Evolutionary conservation across 2,888 invertebrate species (phyloP).

Genomic region (Cerastoderma edule): DNA sequence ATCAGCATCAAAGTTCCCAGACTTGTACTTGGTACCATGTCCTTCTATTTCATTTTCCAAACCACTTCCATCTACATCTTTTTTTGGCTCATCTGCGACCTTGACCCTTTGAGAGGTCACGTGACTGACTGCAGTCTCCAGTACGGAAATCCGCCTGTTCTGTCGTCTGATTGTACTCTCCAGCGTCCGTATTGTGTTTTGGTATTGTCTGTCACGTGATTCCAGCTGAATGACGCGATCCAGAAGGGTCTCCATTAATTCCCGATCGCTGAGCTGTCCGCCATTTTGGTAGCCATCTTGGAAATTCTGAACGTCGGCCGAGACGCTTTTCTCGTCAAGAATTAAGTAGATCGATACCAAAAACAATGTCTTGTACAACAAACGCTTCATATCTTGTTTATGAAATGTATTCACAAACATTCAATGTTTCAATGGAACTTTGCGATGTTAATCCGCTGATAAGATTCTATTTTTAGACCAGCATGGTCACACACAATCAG

Average conservation of each 20-base stretch:
- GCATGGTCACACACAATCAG: too few relatives aligned
- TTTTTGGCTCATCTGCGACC: neutral
- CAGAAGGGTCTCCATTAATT: neutral
- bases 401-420: too few relatives aligned
- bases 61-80: neutral
- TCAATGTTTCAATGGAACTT: too few relatives aligned
- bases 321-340: too few relatives aligned
- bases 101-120: neutral
- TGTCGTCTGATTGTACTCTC: constrained; percentile 1
- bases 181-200: neutral
- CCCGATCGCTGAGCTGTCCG: neutral
- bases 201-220: constrained; percentile 1
- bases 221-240: neutral
- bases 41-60: neutral
- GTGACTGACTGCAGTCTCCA: neutral
- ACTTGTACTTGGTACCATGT: neutral
- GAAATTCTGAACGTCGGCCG: too few relatives aligned
- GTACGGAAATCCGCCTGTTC: neutral
- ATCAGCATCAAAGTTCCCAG: too few relatives aligned
- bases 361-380: too few relatives aligned
- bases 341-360: too few relatives aligned
- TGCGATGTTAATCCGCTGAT: too few relatives aligned
- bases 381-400: too few relatives aligned
- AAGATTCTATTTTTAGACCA: too few relatives aligned
- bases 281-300: too few relatives aligned